Conservation (phyloP, 2,113 vertebrate genomes). For the Psettodes erumei region DNA sequence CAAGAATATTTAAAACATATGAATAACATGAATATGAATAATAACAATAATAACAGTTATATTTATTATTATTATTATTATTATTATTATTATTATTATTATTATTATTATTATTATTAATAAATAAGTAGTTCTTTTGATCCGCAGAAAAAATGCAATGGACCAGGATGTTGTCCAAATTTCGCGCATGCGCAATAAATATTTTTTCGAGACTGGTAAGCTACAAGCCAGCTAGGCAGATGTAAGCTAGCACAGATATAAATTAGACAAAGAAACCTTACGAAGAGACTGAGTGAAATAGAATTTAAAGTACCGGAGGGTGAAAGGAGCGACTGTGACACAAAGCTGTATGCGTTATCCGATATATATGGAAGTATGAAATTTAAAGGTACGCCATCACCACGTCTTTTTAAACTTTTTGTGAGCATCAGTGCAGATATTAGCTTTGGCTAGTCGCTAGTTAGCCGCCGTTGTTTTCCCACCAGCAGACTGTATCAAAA, state of each 20-base stretch:
- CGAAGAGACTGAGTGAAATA: conserved; percentile 73
- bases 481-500: conserved; percentile 46
- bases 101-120: background rate
- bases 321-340: conserved; percentile 66
- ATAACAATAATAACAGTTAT: no score
- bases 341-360: conserved; percentile 65
- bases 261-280: conserved; percentile 80
- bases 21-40: no score
- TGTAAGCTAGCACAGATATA: conserved; percentile 76
- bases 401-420: conserved; percentile 79
- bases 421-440: conserved; percentile 66
- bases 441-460: conserved; percentile 73
- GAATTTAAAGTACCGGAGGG: conserved; percentile 66
- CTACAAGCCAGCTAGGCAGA: conserved; percentile 71
- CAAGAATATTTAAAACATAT: no score
- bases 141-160: background rate
- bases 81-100: background rate
- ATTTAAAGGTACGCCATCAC: conserved; percentile 78
- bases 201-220: conserved; percentile 59
- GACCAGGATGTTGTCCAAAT: conserved; percentile 43
- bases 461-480: conserved; percentile 75
- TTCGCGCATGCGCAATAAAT: conserved; percentile 64
- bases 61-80: background rate
- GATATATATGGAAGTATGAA: conserved; percentile 77
- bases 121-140: background rate